These are phyloP conservation scores for Bradynema listronoti DNA, from an alignment of 1,140 invertebrate species.

Conservation along the genomic window DNA sequence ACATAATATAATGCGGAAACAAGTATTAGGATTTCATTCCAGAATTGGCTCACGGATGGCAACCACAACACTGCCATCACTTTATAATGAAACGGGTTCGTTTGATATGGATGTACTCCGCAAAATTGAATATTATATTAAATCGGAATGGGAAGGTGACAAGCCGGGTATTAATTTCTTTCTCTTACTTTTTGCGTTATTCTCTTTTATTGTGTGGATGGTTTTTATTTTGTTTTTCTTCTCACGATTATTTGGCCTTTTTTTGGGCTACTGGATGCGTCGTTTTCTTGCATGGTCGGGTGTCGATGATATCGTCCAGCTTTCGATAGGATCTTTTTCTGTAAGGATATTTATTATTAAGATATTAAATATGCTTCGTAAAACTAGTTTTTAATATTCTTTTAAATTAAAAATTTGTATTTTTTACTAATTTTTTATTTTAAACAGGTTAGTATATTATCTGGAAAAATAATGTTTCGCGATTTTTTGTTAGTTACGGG, in stretches of 20 bases:
- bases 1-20: no score
- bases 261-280: slow-evolving; percentile 30
- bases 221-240: slow-evolving; percentile 49
- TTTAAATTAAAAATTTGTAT: not conserved
- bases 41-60: no score
- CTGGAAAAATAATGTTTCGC: slow-evolving; percentile 96
- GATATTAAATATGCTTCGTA: not conserved
- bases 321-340: slow-evolving; percentile 73
- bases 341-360: slow-evolving; percentile 58
- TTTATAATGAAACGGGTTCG: no score
- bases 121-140: slow-evolving; percentile 29
- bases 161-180: slow-evolving; percentile 40
- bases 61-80: no score
- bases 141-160: slow-evolving; percentile 37
- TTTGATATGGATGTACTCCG: slow-evolving; percentile 19
- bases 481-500: slow-evolving; percentile 88
- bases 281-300: slow-evolving; percentile 27
- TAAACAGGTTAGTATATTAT: slow-evolving; percentile 69
- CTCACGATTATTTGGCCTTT: slow-evolving; percentile 27
- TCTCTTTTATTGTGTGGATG: slow-evolving; percentile 44
- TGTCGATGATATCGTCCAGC: slow-evolving; percentile 31
- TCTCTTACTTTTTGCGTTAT: slow-evolving; percentile 31
- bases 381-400: not conserved
- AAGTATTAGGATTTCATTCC: no score
- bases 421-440: not conserved